Conservation (phyloP, 2,797 vertebrate genomes). For the Australoheros facetus region DNA sequence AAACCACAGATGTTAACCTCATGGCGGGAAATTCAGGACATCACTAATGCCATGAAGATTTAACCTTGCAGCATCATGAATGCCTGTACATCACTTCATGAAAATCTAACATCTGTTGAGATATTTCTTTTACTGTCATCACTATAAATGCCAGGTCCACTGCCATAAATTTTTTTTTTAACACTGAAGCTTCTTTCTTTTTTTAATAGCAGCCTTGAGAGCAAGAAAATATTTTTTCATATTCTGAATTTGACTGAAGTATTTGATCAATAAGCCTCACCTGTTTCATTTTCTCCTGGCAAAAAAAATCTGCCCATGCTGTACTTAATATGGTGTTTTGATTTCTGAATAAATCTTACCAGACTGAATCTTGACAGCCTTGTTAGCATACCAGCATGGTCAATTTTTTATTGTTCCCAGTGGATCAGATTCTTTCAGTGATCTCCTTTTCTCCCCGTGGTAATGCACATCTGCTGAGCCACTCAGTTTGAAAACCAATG, state of each 20-base stretch:
- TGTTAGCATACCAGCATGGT: background rate
- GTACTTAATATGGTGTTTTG: background rate
- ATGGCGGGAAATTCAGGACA: background rate
- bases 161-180: too few relatives aligned
- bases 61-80: background rate
- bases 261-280: conserved; percentile 10
- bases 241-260: background rate
- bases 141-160: background rate
- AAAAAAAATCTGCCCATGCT: conserved; percentile 8
- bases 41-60: background rate
- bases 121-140: background rate
- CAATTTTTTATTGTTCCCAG: conserved; percentile 11
- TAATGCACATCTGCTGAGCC: background rate
- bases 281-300: background rate
- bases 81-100: background rate
- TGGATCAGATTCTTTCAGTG: conserved; percentile 24
- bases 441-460: background rate
- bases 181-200: background rate
- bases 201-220: background rate
- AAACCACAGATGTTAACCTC: background rate
- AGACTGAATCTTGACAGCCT: conserved; percentile 3
- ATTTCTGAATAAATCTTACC: conserved; percentile 15
- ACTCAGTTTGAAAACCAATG: background rate
- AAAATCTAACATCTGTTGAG: background rate
- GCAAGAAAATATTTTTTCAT: background rate